A percentile compares a stretch with the other conserved stretches of the same genome.
phyloP scores from a whole-genome alignment of 2,888 invertebrate species.

The Patella pellucida region DNA sequence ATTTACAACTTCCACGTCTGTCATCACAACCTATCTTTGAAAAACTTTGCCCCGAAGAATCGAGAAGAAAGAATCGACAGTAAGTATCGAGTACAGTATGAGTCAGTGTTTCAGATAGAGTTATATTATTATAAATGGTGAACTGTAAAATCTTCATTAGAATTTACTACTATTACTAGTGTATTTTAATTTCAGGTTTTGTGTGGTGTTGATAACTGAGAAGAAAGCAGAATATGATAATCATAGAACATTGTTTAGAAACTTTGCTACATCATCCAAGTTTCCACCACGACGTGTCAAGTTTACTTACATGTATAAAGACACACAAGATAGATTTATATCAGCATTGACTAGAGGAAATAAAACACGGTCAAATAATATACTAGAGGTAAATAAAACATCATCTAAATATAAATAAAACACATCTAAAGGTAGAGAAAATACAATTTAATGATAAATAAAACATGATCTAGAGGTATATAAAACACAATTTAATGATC shows the following conservation, averaged over 20 bases:
- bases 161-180: neutral
- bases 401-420: no score
- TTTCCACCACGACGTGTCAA: constrained; percentile 78
- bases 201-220: constrained; percentile 84
- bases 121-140: no score
- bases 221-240: constrained; percentile 75
- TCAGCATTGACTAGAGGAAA: constrained; percentile 77
- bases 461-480: no score
- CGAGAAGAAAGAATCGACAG: constrained; percentile 55
- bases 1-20: constrained; percentile 87
- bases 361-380: constrained; percentile 40
- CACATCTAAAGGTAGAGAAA: no score
- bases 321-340: constrained; percentile 86
- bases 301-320: constrained; percentile 89
- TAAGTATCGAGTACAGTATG: constrained; percentile 22
- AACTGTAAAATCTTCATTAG: neutral
- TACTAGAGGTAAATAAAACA: constrained; percentile 47
- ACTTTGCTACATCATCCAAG: constrained; percentile 75
- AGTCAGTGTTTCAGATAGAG: no score
- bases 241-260: constrained; percentile 80
- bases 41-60: constrained; percentile 84
- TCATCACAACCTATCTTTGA: constrained; percentile 90
- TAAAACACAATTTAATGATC: no score
- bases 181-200: constrained; percentile 71
- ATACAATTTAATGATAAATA: no score